phyloP scores from a whole-genome alignment of 1,140 invertebrate species.

The Trachymyrmex septentrionalis region DNA sequence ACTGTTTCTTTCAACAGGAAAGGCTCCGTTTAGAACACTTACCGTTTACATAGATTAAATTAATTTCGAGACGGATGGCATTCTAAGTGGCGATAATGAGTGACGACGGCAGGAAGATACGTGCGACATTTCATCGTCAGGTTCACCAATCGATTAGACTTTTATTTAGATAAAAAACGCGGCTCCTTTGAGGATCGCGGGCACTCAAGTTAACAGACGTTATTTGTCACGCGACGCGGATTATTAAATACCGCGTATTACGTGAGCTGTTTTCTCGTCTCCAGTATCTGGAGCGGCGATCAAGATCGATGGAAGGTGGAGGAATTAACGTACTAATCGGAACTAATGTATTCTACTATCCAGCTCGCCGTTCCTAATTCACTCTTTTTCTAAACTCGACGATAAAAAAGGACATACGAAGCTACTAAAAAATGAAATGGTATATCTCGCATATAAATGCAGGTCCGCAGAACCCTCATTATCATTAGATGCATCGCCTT shows the following conservation, averaged over 20 bases:
- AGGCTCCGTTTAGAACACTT: not conserved
- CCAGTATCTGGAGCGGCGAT: conserved; percentile 73
- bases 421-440: conserved; percentile 32
- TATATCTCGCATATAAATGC: conserved; percentile 26
- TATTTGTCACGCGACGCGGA: conserved; percentile 74
- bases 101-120: not conserved
- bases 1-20: not conserved
- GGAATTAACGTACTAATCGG: conserved; percentile 57
- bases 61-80: conserved; percentile 32
- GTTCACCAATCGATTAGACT: conserved; percentile 61
- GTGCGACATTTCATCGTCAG: not conserved
- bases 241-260: conserved; percentile 77
- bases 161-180: conserved; percentile 38
- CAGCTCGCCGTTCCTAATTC: conserved; percentile 34
- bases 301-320: conserved; percentile 68
- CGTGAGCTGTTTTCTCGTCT: conserved; percentile 55
- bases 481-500: conserved; percentile 44
- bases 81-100: conserved; percentile 68
- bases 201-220: conserved; percentile 68
- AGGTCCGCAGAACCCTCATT: conserved; percentile 37
- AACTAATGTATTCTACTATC: conserved; percentile 49
- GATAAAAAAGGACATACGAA: conserved; percentile 16
- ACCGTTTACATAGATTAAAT: conserved; percentile 42
- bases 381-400: conserved; percentile 21
- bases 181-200: conserved; percentile 66